Conservation (phyloP, 2,888 invertebrate genomes). For the Lissonota sp. region DNA sequence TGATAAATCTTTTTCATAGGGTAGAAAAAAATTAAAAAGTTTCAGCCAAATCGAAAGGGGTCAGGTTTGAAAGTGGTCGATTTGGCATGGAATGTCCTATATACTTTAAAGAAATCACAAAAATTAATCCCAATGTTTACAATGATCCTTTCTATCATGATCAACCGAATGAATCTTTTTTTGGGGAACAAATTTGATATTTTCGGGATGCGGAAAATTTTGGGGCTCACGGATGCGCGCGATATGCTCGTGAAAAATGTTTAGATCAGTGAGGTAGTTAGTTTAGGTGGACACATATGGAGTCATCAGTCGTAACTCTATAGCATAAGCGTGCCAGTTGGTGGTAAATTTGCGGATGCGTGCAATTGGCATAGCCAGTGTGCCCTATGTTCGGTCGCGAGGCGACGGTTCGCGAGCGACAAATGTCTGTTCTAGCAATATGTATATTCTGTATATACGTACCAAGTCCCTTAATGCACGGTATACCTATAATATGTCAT, state of each 20-base stretch:
- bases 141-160: no score
- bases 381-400: conserved; percentile 65
- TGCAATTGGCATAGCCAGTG: conserved; percentile 81
- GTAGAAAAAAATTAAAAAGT: no score
- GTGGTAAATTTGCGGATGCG: conserved; percentile 83
- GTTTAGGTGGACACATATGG: conserved; percentile 50
- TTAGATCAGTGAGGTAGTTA: conserved; percentile 33
- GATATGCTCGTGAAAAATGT: conserved; percentile 31
- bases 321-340: conserved; percentile 82
- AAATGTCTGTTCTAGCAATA: conserved; percentile 40
- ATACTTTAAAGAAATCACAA: background rate
- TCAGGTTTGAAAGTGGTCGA: no score
- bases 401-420: conserved; percentile 46
- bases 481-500: conserved; percentile 42
- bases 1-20: no score
- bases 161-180: no score
- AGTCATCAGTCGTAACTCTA: conserved; percentile 75
- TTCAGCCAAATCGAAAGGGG: no score
- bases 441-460: conserved; percentile 21
- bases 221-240: background rate
- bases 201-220: no score
- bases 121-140: no score
- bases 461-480: conserved; percentile 2
- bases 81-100: no score
- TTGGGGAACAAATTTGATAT: no score